Conservation (phyloP, 2,113 vertebrate genomes). For the Zeus faber region DNA sequence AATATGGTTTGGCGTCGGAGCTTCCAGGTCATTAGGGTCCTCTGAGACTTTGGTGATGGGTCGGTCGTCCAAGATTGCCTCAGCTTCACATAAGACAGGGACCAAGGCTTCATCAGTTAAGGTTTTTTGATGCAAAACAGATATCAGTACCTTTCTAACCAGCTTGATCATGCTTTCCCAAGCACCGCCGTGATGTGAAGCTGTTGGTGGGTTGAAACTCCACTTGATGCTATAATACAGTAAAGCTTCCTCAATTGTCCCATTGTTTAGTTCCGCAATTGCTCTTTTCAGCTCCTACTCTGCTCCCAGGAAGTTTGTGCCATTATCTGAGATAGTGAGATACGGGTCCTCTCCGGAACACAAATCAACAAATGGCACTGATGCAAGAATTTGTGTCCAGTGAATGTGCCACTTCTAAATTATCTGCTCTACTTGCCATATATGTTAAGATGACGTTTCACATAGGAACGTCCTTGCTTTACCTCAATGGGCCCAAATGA, state of each 20-base stretch:
- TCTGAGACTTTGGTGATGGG: neutral
- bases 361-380: neutral
- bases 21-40: neutral
- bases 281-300: neutral
- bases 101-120: neutral
- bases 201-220: neutral
- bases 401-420: too few species aligned
- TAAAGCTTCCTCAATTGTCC: neutral
- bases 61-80: neutral
- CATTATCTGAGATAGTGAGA: neutral
- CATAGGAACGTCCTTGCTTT: neutral
- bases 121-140: neutral
- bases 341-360: neutral
- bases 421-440: neutral
- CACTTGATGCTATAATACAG: neutral
- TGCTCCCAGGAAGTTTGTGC: neutral
- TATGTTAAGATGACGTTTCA: neutral
- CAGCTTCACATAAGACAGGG: slow-evolving; percentile 1
- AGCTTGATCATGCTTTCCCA: neutral
- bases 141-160: neutral
- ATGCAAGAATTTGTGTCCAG: neutral
- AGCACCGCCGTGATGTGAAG: neutral
- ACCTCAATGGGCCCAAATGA: neutral
- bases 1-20: neutral
- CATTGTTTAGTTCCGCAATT: neutral